Percentiles rank a stretch among this genome's conserved stretches.
Conservation (phyloP, 2,113 vertebrate genomes). For the Isurus oxyrinchus region DNA sequence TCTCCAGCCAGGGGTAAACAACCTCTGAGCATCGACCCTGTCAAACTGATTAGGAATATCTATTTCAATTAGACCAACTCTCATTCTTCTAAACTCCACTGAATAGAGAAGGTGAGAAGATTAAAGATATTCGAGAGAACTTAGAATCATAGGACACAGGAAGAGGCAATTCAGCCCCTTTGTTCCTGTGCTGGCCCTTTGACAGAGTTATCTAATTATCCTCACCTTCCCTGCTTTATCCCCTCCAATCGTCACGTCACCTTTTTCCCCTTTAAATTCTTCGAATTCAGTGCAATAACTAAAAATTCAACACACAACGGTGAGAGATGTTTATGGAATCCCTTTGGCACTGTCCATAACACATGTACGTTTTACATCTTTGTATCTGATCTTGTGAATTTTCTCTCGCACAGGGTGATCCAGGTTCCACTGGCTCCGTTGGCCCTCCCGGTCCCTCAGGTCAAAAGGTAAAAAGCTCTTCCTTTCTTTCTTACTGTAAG, state of each 20-base stretch:
- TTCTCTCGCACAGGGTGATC: slow-evolving; percentile 63
- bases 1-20: no score
- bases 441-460: slow-evolving; percentile 71
- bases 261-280: not conserved
- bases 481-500: not conserved
- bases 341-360: not conserved
- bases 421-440: slow-evolving; percentile 64
- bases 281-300: not conserved
- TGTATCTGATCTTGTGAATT: not conserved
- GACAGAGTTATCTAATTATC: not conserved
- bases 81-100: no score
- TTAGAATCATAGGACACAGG: not conserved
- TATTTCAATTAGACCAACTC: no score
- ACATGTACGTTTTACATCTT: not conserved
- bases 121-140: no score
- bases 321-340: not conserved
- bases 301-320: not conserved
- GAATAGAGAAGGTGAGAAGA: no score
- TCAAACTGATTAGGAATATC: no score
- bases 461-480: slow-evolving; percentile 61
- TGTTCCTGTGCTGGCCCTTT: not conserved
- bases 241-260: not conserved
- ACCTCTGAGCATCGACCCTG: no score
- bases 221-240: not conserved
- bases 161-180: not conserved